phyloP scores from a whole-genome alignment of 2,888 invertebrate species.

The Isotomurus palustris region DNA sequence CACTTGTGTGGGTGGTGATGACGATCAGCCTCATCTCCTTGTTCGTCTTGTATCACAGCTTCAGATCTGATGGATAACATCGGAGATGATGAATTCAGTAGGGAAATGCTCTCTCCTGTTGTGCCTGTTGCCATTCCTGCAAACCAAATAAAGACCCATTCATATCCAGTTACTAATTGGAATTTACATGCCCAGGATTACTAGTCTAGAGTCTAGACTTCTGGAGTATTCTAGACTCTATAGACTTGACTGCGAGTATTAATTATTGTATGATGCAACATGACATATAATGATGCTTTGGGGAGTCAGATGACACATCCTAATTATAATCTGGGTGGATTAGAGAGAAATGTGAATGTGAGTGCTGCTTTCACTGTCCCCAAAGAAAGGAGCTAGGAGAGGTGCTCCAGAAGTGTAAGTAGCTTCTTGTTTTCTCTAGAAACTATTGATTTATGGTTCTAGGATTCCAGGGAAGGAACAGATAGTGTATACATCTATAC shows the following conservation, averaged over 20 bases:
- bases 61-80: not conserved
- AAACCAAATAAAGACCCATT: not conserved
- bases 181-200: not conserved
- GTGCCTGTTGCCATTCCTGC: not conserved
- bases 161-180: not conserved
- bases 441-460: too few relatives aligned
- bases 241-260: too few relatives aligned
- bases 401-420: too few relatives aligned
- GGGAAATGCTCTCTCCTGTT: not conserved
- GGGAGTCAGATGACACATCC: too few relatives aligned
- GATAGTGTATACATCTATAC: too few relatives aligned
- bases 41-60: too few relatives aligned
- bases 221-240: not conserved
- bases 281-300: not conserved
- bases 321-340: too few relatives aligned
- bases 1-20: constrained; percentile 18
- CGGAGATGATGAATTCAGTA: not conserved
- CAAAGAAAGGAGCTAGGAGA: too few relatives aligned
- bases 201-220: not conserved
- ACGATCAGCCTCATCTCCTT: not conserved
- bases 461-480: too few relatives aligned
- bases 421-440: too few relatives aligned
- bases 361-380: too few relatives aligned
- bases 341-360: too few relatives aligned
- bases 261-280: not conserved